phyloP scores from a whole-genome alignment of 2,888 invertebrate species.

The Selenia dentaria region DNA sequence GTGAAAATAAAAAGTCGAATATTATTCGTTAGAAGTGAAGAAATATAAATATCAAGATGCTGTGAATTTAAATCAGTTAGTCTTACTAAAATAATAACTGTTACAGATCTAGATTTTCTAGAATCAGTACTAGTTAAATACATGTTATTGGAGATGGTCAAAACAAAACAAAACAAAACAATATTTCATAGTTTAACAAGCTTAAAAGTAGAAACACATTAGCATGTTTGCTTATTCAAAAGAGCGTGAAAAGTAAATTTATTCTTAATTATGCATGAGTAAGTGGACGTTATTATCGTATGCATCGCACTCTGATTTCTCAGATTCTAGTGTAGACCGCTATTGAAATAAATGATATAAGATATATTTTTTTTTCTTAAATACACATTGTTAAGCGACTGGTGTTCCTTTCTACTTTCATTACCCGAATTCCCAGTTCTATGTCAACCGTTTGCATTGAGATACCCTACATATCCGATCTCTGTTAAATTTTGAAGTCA shows the following conservation, averaged over 20 bases:
- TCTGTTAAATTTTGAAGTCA: conserved; percentile 2
- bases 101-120: too few species aligned
- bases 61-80: too few species aligned
- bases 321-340: conserved; percentile 23
- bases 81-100: too few species aligned
- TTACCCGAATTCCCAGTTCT: conserved; percentile 15
- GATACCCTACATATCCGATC: conserved; percentile 8
- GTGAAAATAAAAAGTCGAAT: conserved; percentile 37
- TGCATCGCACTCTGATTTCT: conserved; percentile 11
- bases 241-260: conserved; percentile 16
- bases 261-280: conserved; percentile 9
- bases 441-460: conserved; percentile 10
- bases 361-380: conserved; percentile 22
- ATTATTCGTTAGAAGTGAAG: background rate
- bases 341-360: too few species aligned
- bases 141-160: too few species aligned
- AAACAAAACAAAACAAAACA: too few species aligned
- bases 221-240: conserved; percentile 7
- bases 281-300: conserved; percentile 11
- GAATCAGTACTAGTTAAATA: too few species aligned
- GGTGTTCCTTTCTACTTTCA: conserved; percentile 28
- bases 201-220: background rate
- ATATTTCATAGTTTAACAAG: too few species aligned
- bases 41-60: too few species aligned
- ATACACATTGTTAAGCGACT: conserved; percentile 15